Conservation (phyloP, 1,140 invertebrate species). For the Drosophila nebulosa region DNA sequence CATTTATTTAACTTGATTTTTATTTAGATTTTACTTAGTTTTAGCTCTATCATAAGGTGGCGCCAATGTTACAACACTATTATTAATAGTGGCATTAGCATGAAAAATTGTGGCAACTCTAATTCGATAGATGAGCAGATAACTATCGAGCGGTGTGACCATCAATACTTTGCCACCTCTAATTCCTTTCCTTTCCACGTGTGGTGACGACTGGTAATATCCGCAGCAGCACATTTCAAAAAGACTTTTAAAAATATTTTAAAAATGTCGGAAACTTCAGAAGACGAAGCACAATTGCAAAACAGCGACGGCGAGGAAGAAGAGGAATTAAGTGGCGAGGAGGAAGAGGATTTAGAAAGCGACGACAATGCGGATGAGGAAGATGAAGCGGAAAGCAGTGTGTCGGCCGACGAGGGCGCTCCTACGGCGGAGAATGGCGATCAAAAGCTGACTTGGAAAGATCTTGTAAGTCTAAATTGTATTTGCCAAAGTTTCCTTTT, state of each 20-base stretch:
- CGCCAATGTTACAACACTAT: no score
- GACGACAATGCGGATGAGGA: constrained; percentile 46
- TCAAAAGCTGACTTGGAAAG: constrained; percentile 65
- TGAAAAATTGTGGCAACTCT: no score
- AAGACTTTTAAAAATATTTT: constrained; percentile 26
- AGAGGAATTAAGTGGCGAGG: constrained; percentile 30
- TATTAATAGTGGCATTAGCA: no score
- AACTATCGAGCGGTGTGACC: neutral
- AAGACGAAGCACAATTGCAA: constrained; percentile 58
- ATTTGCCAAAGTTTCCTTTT: neutral
- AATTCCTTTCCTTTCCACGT: constrained; percentile 45
- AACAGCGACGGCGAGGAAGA: constrained; percentile 63
- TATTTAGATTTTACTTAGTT: no score
- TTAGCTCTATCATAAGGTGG: no score
- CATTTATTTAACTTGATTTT: no score
- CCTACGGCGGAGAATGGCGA: constrained; percentile 19
- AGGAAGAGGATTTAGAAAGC: constrained; percentile 39
- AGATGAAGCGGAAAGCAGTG: constrained; percentile 20
- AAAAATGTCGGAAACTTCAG: constrained; percentile 77
- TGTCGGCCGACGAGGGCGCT: neutral
- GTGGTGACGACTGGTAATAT: constrained; percentile 43
- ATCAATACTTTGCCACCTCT: neutral
- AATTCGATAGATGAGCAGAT: neutral
- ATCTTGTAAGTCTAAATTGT: constrained; percentile 49
- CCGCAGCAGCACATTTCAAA: neutral